Percentiles rank a stretch among this genome's conserved stretches.
Evolutionary conservation across 2,113 vertebrate species (phyloP).

Genomic region (Nycticorax nycticorax): DNA sequence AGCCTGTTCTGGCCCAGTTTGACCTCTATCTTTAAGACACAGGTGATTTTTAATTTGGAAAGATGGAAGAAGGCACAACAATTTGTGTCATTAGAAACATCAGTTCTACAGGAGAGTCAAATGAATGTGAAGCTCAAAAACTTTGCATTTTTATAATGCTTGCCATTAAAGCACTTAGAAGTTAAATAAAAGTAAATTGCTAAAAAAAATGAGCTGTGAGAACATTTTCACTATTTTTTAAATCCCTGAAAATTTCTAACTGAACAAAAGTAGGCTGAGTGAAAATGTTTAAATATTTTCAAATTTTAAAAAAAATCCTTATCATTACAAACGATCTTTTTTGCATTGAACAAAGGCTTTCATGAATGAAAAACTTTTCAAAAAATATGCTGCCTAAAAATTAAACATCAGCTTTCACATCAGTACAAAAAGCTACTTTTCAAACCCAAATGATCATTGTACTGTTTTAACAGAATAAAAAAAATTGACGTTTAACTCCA

Average conservation of each 20-base stretch:
- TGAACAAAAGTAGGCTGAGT: not conserved
- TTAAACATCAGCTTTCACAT: not conserved
- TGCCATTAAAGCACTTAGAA: not conserved
- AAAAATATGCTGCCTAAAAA: not conserved
- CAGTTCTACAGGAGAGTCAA: not conserved
- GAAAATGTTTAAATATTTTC: not conserved
- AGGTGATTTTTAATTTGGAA: not conserved
- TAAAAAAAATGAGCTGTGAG: not conserved
- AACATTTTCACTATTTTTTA: not conserved
- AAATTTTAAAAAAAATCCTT: not conserved
- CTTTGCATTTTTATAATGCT: not conserved
- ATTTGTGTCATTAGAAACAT: not conserved
- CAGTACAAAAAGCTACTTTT: not conserved
- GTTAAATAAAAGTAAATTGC: not conserved
- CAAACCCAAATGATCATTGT: not conserved
- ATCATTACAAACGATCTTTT: not conserved
- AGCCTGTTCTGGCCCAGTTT: not conserved
- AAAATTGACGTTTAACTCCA: not conserved
- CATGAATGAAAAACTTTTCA: not conserved
- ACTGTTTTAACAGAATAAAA: not conserved
- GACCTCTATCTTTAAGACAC: not conserved
- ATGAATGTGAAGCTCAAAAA: not conserved
- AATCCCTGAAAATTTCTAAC: not conserved
- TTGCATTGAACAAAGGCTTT: not conserved
- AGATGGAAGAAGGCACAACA: rapidly evolving